Conservation (phyloP, 2,113 vertebrate species). For the Microcebus tavaratra region DNA sequence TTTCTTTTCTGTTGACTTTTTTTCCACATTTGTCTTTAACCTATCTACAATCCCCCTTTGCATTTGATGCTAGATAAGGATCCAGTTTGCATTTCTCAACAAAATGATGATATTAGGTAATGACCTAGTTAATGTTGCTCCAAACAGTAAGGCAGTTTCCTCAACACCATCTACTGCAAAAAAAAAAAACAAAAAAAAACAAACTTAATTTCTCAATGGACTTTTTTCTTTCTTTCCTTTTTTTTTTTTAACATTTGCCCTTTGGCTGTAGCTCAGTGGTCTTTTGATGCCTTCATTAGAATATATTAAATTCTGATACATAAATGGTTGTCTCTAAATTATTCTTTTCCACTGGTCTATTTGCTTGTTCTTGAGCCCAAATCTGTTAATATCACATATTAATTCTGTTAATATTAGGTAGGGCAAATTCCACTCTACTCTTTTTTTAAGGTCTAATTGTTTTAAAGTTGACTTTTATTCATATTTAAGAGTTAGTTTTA, state of each 20-base stretch:
- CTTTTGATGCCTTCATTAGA: neutral
- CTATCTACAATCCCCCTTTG: neutral
- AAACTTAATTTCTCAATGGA: neutral
- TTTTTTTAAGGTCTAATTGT: neutral
- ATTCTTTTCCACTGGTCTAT: neutral
- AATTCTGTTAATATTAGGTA: neutral
- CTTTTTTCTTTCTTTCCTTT: neutral
- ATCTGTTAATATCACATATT: neutral
- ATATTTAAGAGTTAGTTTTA: neutral
- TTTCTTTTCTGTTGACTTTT: neutral
- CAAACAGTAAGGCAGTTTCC: neutral
- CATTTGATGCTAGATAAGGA: neutral
- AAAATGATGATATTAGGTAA: slow-evolving; percentile 5
- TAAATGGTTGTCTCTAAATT: neutral
- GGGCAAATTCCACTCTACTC: neutral
- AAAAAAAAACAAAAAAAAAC: neutral
- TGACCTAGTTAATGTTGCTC: neutral
- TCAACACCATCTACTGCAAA: neutral
- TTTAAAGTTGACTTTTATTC: slow-evolving; percentile 37
- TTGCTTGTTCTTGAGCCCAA: slow-evolving; percentile 18
- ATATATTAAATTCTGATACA: neutral
- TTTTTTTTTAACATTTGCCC: no score
- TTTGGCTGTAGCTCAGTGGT: neutral
- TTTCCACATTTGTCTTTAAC: slow-evolving; percentile 6
- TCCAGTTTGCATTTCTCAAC: neutral